phyloP scores from a whole-genome alignment of 2,888 invertebrate genomes.

The Deroplatys truncata region DNA sequence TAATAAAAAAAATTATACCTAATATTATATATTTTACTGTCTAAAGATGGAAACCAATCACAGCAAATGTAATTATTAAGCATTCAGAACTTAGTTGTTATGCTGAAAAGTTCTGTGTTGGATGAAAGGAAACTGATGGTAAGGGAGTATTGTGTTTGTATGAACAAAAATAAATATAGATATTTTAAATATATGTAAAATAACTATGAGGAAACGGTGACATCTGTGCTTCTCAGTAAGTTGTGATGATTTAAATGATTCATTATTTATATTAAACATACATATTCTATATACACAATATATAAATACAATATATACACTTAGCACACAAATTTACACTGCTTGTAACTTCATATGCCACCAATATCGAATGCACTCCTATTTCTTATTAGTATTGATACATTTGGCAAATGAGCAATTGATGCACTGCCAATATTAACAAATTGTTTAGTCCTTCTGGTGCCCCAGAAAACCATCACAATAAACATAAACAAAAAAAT shows the following conservation, averaged over 20 bases:
- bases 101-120: not conserved
- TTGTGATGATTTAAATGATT: not conserved
- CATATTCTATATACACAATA: conserved; percentile 5
- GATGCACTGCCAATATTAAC: not conserved
- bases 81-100: not conserved
- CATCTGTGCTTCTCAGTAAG: not conserved
- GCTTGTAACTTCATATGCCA: not conserved
- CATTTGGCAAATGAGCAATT: not conserved
- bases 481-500: not conserved
- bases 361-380: not conserved
- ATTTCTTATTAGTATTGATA: not conserved
- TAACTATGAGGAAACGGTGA: not conserved
- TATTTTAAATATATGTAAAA: not conserved
- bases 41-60: not conserved
- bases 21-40: not conserved
- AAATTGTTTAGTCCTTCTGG: not conserved
- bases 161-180: not conserved
- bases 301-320: conserved; percentile 15
- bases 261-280: conserved; percentile 6
- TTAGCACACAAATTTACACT: not conserved
- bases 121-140: not conserved
- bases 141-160: not conserved
- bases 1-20: not conserved
- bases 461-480: not conserved
- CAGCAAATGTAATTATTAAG: not conserved